phyloP scores from a whole-genome alignment of 1,140 invertebrate species.

The Bombyx mori region DNA sequence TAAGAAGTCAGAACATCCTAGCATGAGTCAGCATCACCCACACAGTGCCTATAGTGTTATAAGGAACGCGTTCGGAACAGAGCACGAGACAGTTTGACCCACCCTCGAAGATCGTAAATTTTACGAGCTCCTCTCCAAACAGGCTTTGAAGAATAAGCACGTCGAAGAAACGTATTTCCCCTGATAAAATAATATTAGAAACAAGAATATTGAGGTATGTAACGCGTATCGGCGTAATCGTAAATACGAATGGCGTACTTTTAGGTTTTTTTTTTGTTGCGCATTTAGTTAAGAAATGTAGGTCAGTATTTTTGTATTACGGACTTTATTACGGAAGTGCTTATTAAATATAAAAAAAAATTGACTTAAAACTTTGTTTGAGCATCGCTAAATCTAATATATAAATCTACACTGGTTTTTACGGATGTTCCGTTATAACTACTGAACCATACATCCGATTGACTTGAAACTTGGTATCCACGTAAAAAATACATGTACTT shows the following conservation, averaged over 20 bases:
- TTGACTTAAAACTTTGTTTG: too few species aligned
- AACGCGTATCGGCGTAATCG: constrained; percentile 15
- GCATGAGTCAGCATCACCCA: constrained; percentile 13
- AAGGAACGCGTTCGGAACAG: constrained; percentile 19
- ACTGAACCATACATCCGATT: too few species aligned
- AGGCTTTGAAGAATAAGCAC: constrained; percentile 21
- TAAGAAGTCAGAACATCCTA: constrained; percentile 2
- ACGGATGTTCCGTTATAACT: too few species aligned
- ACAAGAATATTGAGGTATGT: constrained; percentile 16
- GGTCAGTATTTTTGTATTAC: too few species aligned
- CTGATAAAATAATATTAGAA: constrained; percentile 23
- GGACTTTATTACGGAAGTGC: too few species aligned
- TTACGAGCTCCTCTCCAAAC: constrained; percentile 24
- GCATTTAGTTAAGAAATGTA: constrained; percentile 1
- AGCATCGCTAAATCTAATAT: too few species aligned
- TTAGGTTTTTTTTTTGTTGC: constrained; percentile 10
- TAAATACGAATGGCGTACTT: constrained; percentile 11
- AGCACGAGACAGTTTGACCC: constrained; percentile 16
- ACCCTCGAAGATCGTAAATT: constrained; percentile 19
- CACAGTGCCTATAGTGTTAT: constrained; percentile 19
- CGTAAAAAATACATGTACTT: too few species aligned
- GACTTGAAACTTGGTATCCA: too few species aligned
- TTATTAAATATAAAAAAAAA: too few species aligned
- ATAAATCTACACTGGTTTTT: too few species aligned
- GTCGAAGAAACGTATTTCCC: constrained; percentile 13